Evolutionary conservation across 2,888 invertebrate species (phyloP), one percentile per base, ranked within the genome.

Genomic region (Drosophila setosimentum): DNA sequence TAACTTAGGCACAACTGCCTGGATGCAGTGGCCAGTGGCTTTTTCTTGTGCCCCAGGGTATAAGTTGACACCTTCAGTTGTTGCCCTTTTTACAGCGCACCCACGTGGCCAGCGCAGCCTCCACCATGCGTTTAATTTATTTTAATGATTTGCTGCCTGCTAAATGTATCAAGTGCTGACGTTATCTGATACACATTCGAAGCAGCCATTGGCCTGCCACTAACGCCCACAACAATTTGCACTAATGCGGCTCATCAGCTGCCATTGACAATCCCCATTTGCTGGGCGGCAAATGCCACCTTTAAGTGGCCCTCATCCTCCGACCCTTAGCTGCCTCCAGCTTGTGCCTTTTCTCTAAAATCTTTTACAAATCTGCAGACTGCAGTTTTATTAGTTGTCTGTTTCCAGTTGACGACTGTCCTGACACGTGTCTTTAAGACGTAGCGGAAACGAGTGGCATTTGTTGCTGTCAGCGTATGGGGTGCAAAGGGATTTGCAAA

Each of bases 171-270:
- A 85, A 85, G 87, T 83, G 80, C 63, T 68, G 54, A 30, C 50
- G 40, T 49, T 65, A 67, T 61, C 51, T 53, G 75, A 68, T 63
- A 64, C 73, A 66, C 50, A 66, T 55, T 54, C 57, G 21, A 2
- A 51, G 10, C 49, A 42, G 45, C 30, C 51, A 51, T 67, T 32
- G 21, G 53, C 16, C 76, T 78, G 73, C 49, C 40, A 63, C 57
- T 76, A 80, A 83, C 87, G 83, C 85, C 89, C 89, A 89, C 86
- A 71, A 79, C 83, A 83, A 85, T 87, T 85, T 76, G 82, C 88
- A 83, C 73, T 83, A 83, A 87, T 83, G 83, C 80, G 69, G 68
- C 80, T 80, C 89, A 87, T 87, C 89, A 87, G 73, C 73, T 60
- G 69, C 72, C 71, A 72, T 76, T 79, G 80, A 78, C 76, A 78